Evolutionary conservation across 2,888 invertebrate species (phyloP).

Genomic region (Carterocephalus palaemon): DNA sequence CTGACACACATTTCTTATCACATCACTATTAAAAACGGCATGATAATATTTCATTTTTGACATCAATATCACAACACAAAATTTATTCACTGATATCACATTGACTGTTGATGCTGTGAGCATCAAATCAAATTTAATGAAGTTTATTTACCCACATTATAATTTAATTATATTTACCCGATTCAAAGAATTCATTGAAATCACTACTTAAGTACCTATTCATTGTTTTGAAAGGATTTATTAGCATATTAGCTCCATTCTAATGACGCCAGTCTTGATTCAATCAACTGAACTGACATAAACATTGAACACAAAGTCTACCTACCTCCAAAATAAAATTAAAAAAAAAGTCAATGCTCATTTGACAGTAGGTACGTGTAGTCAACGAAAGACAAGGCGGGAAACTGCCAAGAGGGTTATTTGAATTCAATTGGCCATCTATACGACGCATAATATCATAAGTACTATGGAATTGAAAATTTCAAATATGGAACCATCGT

Average conservation of each 20-base stretch:
- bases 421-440: conserved; percentile 37
- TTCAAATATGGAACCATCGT: conserved; percentile 51
- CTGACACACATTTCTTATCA: conserved; percentile 62
- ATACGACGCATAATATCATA: conserved; percentile 37
- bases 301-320: background rate
- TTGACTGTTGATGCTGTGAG: background rate
- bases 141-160: too few relatives aligned
- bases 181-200: too few relatives aligned
- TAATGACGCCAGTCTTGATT: too few relatives aligned
- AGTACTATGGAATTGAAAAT: conserved; percentile 55
- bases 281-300: too few relatives aligned
- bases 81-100: conserved; percentile 22
- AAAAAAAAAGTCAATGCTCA: background rate
- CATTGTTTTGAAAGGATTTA: too few relatives aligned
- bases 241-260: too few relatives aligned
- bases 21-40: conserved; percentile 35
- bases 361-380: conserved; percentile 26
- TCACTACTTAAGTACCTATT: too few relatives aligned
- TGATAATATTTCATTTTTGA: conserved; percentile 37
- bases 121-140: background rate
- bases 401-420: conserved; percentile 33
- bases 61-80: conserved; percentile 26
- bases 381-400: conserved; percentile 24
- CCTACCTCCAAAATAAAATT: background rate
- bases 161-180: too few relatives aligned